Conservation (phyloP, 1,140 invertebrate species). For the Hypsibius dujardini region DNA sequence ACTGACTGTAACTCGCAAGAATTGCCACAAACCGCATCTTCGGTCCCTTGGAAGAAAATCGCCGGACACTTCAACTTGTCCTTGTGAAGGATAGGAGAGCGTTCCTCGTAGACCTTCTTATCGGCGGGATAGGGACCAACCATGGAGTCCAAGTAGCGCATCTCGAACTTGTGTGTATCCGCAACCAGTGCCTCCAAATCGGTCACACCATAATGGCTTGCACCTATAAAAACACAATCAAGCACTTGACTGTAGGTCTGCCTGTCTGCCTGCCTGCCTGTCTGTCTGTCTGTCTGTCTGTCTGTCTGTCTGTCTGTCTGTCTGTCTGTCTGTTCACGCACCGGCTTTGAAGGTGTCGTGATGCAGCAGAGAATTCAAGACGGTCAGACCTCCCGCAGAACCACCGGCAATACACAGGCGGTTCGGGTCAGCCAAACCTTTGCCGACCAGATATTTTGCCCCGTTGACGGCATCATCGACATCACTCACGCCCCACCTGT, state of each 20-base stretch:
- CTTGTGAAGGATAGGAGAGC: slow-evolving; percentile 32
- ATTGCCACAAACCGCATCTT: slow-evolving; percentile 30
- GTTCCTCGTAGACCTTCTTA: slow-evolving; percentile 26
- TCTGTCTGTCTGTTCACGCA: slow-evolving; percentile 18
- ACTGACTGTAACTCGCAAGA: background rate
- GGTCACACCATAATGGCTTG: slow-evolving; percentile 31
- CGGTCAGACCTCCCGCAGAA: slow-evolving; percentile 35
- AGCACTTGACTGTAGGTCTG: background rate
- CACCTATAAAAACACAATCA: slow-evolving; percentile 25
- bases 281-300: too few relatives aligned
- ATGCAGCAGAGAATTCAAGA: slow-evolving; percentile 29
- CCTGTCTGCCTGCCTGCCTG: too few relatives aligned
- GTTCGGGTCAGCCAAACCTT: slow-evolving; percentile 29
- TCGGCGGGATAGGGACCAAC: slow-evolving; percentile 29
- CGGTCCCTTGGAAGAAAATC: slow-evolving; percentile 34
- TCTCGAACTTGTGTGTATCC: slow-evolving; percentile 36
- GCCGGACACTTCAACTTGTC: slow-evolving; percentile 30
- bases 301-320: too few relatives aligned
- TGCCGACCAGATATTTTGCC: slow-evolving; percentile 28
- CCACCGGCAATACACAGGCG: slow-evolving; percentile 33
- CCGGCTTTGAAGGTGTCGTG: slow-evolving; percentile 30
- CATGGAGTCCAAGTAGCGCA: slow-evolving; percentile 31
- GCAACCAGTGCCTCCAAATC: slow-evolving; percentile 28
- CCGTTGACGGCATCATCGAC: slow-evolving; percentile 32
- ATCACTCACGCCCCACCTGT: slow-evolving; percentile 33